phyloP scores from a whole-genome alignment of 2,888 invertebrate genomes.

The Isotomurus palustris region DNA sequence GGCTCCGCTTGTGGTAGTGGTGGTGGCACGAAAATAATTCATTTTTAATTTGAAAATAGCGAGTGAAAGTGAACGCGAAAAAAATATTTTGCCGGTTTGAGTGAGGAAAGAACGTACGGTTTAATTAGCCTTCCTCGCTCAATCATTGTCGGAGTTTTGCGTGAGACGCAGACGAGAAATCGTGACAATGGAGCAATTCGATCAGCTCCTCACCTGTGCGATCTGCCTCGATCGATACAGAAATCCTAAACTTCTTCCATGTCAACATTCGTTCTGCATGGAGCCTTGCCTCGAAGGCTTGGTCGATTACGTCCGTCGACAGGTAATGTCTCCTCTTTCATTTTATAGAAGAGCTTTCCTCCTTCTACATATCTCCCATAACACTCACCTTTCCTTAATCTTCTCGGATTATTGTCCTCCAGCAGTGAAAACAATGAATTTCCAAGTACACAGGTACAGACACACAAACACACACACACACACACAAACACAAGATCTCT shows the following conservation, averaged over 20 bases:
- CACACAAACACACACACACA: too few relatives aligned
- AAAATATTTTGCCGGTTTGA: neutral
- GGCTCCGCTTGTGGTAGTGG: neutral
- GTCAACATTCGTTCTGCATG: constrained; percentile 99
- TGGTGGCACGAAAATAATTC: neutral
- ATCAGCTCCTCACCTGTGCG: constrained; percentile 95
- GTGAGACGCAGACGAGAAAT: too few relatives aligned
- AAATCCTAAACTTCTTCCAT: constrained; percentile 97
- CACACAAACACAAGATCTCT: too few relatives aligned
- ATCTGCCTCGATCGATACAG: constrained; percentile 92
- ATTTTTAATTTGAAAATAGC: neutral
- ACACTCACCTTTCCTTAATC: too few relatives aligned
- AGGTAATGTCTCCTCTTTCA: too few relatives aligned
- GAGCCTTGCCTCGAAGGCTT: constrained; percentile 97
- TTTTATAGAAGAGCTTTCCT: too few relatives aligned
- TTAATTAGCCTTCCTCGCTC: neutral
- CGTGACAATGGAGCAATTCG: constrained; percentile 82
- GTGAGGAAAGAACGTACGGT: neutral
- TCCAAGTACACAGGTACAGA: too few relatives aligned
- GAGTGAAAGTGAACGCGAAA: constrained; percentile 3
- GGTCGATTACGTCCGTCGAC: constrained; percentile 88
- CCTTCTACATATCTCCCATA: too few relatives aligned
- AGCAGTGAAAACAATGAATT: too few relatives aligned
- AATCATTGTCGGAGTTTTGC: neutral
- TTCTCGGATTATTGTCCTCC: too few relatives aligned